Conservation (phyloP, 2,113 vertebrate species). For the Chamaetylas fuelleborni region DNA sequence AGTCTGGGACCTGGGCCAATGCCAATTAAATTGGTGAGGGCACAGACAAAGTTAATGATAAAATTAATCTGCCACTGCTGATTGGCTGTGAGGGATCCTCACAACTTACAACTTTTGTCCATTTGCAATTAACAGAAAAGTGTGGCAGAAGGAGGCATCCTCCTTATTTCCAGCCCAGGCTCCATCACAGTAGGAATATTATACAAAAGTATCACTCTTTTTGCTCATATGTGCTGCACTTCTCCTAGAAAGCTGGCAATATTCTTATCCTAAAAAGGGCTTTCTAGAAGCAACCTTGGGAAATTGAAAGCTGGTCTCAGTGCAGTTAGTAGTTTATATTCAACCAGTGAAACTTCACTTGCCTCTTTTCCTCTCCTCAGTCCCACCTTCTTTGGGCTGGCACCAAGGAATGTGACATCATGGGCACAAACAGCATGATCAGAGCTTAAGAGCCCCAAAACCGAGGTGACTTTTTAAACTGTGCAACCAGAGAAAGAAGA, state of each 20-base stretch:
- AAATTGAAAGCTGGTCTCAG: background rate
- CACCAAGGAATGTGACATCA: background rate
- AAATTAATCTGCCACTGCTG: slow-evolving; percentile 43
- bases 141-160: background rate
- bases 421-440: background rate
- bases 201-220: background rate
- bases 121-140: slow-evolving; percentile 12
- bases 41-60: slow-evolving; percentile 28
- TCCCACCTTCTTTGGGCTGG: background rate
- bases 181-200: background rate
- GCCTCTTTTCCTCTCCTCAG: background rate
- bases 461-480: background rate
- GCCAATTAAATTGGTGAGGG: slow-evolving; percentile 18
- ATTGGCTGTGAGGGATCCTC: background rate
- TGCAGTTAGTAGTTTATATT: background rate
- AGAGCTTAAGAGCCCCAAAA: background rate
- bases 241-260: background rate
- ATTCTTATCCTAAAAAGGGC: background rate
- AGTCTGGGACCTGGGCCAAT: slow-evolving; percentile 31
- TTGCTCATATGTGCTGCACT: background rate
- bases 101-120: slow-evolving; percentile 4
- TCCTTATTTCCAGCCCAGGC: background rate
- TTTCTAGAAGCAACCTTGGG: background rate
- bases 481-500: background rate
- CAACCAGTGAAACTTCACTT: background rate